Conservation (phyloP, 2,113 vertebrate genomes). For the Crypturellus undulatus region DNA sequence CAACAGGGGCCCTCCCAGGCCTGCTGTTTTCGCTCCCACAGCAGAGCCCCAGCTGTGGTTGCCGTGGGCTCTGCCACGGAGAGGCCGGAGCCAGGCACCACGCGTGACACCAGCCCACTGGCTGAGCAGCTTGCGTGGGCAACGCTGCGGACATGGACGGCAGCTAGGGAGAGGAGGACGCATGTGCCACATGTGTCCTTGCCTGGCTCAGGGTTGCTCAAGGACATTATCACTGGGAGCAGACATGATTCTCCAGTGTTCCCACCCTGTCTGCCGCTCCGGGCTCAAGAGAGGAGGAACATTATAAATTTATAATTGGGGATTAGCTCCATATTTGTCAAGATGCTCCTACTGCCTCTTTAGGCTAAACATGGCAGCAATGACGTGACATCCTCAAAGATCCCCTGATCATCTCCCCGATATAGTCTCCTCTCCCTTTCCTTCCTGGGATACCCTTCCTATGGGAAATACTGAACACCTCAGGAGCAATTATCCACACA, state of each 20-base stretch:
- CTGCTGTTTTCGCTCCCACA: neutral
- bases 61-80: neutral
- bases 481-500: neutral
- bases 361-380: neutral
- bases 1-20: neutral
- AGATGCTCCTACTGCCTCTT: neutral
- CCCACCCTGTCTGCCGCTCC: neutral
- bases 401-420: neutral
- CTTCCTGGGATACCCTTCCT: neutral
- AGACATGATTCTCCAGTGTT: neutral
- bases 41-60: neutral
- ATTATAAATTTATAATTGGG: neutral
- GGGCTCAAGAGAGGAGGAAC: conserved; percentile 8
- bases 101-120: neutral
- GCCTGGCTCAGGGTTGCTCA: neutral
- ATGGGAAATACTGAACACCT: neutral
- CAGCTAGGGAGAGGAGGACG: neutral
- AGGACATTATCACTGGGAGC: neutral
- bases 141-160: neutral
- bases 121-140: neutral
- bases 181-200: rapidly evolving
- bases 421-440: neutral
- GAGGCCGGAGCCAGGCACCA: neutral
- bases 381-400: neutral
- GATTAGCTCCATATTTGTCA: neutral